Percentiles rank a stretch among this genome's conserved stretches.
Conservation (phyloP, 2,888 invertebrate genomes). For the Cerastis rubricosa region DNA sequence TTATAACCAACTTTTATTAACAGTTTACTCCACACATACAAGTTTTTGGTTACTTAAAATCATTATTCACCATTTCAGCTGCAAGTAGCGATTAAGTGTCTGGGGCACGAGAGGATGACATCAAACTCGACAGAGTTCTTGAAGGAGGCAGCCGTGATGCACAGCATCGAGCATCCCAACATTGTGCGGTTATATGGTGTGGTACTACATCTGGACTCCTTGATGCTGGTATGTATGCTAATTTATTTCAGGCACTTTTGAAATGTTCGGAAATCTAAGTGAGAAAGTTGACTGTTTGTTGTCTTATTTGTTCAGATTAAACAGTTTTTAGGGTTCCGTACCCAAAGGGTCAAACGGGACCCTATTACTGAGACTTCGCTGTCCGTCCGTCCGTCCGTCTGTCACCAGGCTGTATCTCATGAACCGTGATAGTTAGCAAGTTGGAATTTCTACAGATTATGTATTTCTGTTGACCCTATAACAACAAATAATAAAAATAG, state of each 20-base stretch:
- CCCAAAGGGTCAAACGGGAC: too few relatives aligned
- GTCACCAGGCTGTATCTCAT: too few relatives aligned
- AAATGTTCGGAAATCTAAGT: neutral
- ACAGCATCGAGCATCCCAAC: constrained; percentile 98
- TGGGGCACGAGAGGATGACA: constrained; percentile 98
- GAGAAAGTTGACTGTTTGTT: neutral
- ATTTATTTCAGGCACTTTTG: neutral
- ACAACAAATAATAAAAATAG: too few relatives aligned
- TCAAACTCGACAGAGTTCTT: constrained; percentile 99
- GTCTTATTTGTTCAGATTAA: neutral
- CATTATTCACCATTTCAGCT: constrained; percentile 89
- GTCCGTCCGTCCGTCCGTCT: too few relatives aligned
- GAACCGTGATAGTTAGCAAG: too few relatives aligned
- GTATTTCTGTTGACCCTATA: too few relatives aligned
- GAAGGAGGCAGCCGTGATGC: constrained; percentile 99
- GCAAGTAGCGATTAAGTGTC: constrained; percentile 99
- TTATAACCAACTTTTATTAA: neutral
- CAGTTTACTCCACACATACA: neutral
- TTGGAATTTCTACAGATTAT: too few relatives aligned
- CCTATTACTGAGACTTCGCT: too few relatives aligned
- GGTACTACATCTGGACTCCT: constrained; percentile 97
- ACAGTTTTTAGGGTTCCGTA: too few relatives aligned
- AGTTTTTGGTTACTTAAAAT: neutral
- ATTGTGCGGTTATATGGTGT: constrained; percentile 99
- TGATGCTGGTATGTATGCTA: constrained; percentile 91